A percentile compares a stretch with the other conserved stretches of the same genome.
Evolutionary conservation across 1,140 invertebrate species (phyloP).

Genomic region (Sesamia nonagrioides): DNA sequence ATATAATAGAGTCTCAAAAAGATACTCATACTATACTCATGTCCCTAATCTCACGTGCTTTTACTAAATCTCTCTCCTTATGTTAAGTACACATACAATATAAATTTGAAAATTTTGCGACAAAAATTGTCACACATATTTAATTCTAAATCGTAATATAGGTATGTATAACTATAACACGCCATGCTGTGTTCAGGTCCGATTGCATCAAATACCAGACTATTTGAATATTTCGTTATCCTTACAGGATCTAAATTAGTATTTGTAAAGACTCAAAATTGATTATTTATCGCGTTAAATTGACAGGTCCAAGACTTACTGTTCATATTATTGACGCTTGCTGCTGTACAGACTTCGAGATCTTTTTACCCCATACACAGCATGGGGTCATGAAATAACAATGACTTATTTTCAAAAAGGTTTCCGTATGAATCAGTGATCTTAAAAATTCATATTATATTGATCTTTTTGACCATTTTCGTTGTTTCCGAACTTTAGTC

Average conservation of each 20-base stretch:
- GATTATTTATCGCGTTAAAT: background rate
- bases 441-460: constrained; percentile 62
- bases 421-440: background rate
- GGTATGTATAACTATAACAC: background rate
- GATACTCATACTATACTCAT: constrained; percentile 3
- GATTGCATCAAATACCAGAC: constrained; percentile 12
- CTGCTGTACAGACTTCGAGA: background rate
- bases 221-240: background rate
- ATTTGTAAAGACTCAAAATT: constrained; percentile 6
- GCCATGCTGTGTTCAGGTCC: background rate
- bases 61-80: constrained; percentile 16
- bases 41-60: constrained; percentile 17
- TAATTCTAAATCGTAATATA: constrained; percentile 17
- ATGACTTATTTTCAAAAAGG: background rate
- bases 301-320: constrained; percentile 9
- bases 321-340: constrained; percentile 32
- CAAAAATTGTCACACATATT: constrained; percentile 20
- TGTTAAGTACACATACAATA: constrained; percentile 52
- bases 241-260: constrained; percentile 24
- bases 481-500: constrained; percentile 52
- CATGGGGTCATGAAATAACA: constrained; percentile 4
- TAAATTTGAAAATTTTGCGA: constrained; percentile 45
- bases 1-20: constrained; percentile 20
- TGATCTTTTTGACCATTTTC: constrained; percentile 62
- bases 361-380: background rate